These are phyloP conservation scores for Eulithis testata DNA, from an alignment of 2,888 invertebrate species.

Conservation along the genomic window DNA sequence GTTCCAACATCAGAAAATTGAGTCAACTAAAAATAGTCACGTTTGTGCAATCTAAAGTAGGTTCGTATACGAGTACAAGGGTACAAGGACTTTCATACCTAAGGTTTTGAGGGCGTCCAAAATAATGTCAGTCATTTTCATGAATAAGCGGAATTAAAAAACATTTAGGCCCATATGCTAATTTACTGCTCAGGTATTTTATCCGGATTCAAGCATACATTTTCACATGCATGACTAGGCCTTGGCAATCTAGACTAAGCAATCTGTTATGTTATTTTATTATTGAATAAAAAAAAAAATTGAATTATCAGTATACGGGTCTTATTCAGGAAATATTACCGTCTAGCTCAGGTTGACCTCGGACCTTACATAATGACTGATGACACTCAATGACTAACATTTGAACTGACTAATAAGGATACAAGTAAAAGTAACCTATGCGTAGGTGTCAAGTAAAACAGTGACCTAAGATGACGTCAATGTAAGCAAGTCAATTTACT, in stretches of 20 bases:
- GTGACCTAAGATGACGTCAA: conserved; percentile 29
- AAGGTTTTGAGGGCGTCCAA: neutral
- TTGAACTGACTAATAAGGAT: conserved; percentile 55
- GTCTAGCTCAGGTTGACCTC: conserved; percentile 51
- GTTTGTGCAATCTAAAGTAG: neutral
- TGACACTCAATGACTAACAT: conserved; percentile 51
- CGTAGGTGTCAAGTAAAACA: conserved; percentile 50
- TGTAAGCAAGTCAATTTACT: no score
- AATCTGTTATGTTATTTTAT: no score
- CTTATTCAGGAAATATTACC: conserved; percentile 54
- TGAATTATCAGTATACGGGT: no score
- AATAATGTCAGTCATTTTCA: conserved; percentile 16
- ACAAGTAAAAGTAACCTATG: conserved; percentile 55
- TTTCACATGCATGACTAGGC: no score
- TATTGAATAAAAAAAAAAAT: no score
- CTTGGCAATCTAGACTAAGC: no score
- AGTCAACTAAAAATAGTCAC: neutral
- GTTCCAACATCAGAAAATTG: conserved; percentile 15
- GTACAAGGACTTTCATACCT: no score
- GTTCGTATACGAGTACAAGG: no score
- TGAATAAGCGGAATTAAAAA: conserved; percentile 51
- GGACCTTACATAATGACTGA: conserved; percentile 56
- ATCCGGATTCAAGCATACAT: no score
- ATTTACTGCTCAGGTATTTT: no score
- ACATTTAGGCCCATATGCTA: no score